phyloP scores from a whole-genome alignment of 2,113 vertebrate genomes.

The Hemibagrus wyckioides region DNA sequence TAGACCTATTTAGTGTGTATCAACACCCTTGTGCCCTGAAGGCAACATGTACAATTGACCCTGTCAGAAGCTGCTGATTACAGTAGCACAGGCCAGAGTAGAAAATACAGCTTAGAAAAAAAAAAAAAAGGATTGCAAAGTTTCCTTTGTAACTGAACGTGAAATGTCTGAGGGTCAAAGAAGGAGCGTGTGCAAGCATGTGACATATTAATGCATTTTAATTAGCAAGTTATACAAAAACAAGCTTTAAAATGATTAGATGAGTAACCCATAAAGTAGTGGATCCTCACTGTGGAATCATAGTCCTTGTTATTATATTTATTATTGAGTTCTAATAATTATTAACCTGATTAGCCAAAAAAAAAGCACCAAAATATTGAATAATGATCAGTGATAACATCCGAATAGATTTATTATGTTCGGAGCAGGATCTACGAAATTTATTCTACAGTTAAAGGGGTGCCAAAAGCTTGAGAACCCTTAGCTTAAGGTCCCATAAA shows the following conservation, averaged over 20 bases:
- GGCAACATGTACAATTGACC: conserved; percentile 39
- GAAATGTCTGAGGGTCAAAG: neutral
- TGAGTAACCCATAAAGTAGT: neutral
- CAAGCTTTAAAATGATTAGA: neutral
- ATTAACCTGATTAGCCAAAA: neutral
- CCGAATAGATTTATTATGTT: neutral
- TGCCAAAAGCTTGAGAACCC: neutral
- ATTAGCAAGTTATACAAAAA: neutral
- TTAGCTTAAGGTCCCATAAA: neutral
- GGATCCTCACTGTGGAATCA: neutral
- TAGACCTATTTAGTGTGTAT: conserved; percentile 11
- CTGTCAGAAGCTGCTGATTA: conserved; percentile 44
- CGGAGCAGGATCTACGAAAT: neutral
- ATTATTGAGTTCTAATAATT: neutral
- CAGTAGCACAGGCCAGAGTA: neutral
- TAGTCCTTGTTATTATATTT: neutral
- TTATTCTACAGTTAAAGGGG: neutral
- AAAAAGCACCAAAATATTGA: neutral
- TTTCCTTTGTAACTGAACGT: neutral
- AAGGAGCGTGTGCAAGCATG: neutral
- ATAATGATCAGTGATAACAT: neutral
- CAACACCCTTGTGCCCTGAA: conserved; percentile 1
- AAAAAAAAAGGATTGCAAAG: neutral
- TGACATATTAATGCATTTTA: neutral
- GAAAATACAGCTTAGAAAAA: neutral